Conservation (phyloP, 2,113 vertebrate species). For the Caloenas nicobarica region DNA sequence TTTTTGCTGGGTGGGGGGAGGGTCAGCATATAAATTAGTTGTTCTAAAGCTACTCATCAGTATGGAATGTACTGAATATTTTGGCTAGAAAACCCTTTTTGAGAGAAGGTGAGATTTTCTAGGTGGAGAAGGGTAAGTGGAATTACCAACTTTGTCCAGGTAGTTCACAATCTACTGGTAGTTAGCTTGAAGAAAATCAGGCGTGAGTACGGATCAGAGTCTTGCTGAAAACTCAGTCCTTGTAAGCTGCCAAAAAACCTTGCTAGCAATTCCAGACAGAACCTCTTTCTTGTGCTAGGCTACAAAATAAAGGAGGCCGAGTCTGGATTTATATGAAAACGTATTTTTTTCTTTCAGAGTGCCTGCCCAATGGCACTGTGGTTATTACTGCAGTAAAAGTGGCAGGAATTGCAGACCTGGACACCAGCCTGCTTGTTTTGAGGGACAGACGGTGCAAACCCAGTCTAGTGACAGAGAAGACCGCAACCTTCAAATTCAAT, state of each 20-base stretch:
- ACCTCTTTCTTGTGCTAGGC: background rate
- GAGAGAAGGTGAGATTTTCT: background rate
- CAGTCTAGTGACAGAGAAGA: slow-evolving; percentile 20
- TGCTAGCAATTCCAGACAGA: background rate
- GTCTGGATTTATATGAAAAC: background rate
- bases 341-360: slow-evolving; percentile 21
- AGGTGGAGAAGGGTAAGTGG: background rate
- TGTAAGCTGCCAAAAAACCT: background rate
- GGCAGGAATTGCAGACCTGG: background rate
- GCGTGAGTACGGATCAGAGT: background rate
- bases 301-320: background rate
- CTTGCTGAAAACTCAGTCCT: background rate
- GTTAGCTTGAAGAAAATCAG: background rate
- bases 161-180: background rate
- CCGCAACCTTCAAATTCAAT: slow-evolving; percentile 49
- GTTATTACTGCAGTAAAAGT: slow-evolving; percentile 45
- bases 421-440: slow-evolving; percentile 35
- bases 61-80: background rate
- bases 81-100: background rate
- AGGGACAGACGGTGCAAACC: slow-evolving; percentile 44
- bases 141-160: background rate
- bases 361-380: slow-evolving; percentile 55
- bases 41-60: background rate
- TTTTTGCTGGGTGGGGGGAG: no score
- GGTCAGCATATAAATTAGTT: background rate